phyloP scores from a whole-genome alignment of 2,888 invertebrate genomes.

The Microplitis manilae region DNA sequence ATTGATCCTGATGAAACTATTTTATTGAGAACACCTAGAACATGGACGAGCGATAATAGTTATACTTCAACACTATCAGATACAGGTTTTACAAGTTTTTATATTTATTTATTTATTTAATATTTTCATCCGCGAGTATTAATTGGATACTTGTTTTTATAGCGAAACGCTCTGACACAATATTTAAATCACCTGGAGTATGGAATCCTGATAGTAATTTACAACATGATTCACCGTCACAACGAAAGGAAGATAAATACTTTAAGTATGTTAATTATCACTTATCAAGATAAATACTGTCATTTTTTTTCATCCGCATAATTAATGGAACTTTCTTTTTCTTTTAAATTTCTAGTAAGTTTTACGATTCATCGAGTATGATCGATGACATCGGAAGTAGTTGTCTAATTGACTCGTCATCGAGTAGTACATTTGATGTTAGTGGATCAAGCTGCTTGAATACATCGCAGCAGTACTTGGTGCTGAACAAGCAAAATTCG shows the following conservation, averaged over 20 bases:
- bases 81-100: constrained; percentile 2
- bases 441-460: constrained; percentile 40
- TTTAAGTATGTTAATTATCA: constrained; percentile 15
- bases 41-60: constrained; percentile 35
- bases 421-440: constrained; percentile 41
- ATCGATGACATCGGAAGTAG: constrained; percentile 61
- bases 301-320: constrained; percentile 36
- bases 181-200: constrained; percentile 59
- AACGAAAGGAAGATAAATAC: constrained; percentile 29
- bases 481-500: constrained; percentile 82
- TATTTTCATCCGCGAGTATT: background rate
- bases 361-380: constrained; percentile 60
- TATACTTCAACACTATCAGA: constrained; percentile 46
- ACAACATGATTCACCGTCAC: constrained; percentile 51
- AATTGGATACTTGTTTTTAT: constrained; percentile 22
- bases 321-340: constrained; percentile 7
- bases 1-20: constrained; percentile 43
- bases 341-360: constrained; percentile 43
- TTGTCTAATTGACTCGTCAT: constrained; percentile 57
- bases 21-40: constrained; percentile 39
- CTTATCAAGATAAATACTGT: background rate
- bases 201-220: constrained; percentile 63
- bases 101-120: background rate
- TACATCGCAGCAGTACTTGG: constrained; percentile 62
- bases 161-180: constrained; percentile 55